Percentiles rank a stretch among this genome's conserved stretches.
These are phyloP conservation scores for Argya squamiceps DNA, from an alignment of 2,797 vertebrate species.

Conservation along the genomic window DNA sequence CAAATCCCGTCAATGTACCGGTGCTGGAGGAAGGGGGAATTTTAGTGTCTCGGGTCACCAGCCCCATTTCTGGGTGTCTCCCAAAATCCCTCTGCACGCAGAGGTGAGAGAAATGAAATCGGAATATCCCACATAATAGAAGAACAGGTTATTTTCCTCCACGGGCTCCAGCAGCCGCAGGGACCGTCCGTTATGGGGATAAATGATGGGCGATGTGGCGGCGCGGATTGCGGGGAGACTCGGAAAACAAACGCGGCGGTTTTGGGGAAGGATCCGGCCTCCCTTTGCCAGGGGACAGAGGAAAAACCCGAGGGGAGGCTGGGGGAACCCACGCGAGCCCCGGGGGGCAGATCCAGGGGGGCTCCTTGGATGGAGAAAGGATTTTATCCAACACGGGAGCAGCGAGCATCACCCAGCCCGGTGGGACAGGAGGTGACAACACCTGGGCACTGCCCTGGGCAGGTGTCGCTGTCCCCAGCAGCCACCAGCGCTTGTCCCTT, in stretches of 20 bases:
- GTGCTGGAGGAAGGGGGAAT: fast-evolving
- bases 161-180: background rate
- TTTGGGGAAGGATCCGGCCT: background rate
- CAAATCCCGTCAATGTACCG: fast-evolving
- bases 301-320: fast-evolving
- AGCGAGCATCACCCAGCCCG: too few species aligned
- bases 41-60: background rate
- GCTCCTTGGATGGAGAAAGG: background rate
- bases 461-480: background rate
- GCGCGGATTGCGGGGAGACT: background rate
- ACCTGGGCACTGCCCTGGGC: too few species aligned
- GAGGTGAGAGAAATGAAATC: background rate
- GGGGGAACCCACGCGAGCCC: fast-evolving
- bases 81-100: background rate
- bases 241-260: fast-evolving
- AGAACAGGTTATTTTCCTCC: background rate
- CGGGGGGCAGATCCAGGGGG: background rate
- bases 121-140: background rate
- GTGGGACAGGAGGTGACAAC: too few species aligned
- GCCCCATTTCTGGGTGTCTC: background rate
- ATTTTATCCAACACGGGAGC: background rate
- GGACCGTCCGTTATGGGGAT: fast-evolving
- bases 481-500: background rate
- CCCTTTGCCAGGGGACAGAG: background rate
- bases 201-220: background rate